These are phyloP conservation scores for Galagoides demidoff DNA, from an alignment of 2,797 vertebrate genomes.

Conservation along the genomic window DNA sequence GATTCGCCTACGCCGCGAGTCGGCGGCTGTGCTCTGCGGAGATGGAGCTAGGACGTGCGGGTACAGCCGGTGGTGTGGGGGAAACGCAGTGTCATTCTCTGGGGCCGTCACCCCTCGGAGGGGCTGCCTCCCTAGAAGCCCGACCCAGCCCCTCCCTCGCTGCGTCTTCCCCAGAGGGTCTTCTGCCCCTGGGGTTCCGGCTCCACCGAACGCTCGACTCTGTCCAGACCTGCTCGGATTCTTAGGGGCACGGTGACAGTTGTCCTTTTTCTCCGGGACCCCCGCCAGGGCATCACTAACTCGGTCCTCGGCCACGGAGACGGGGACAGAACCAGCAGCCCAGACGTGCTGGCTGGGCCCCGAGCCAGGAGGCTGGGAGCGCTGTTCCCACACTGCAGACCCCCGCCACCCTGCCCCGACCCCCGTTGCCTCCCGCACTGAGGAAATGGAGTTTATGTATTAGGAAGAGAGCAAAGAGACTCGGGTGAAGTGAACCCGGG, in stretches of 20 bases:
- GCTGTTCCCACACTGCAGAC: background rate
- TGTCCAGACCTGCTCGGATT: background rate
- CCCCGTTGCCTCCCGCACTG: background rate
- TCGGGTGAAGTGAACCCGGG: background rate
- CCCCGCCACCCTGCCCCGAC: no score
- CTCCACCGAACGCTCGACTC: background rate
- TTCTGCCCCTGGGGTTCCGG: background rate
- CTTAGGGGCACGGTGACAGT: background rate
- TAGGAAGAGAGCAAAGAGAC: slow-evolving; percentile 16
- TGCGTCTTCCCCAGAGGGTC: background rate
- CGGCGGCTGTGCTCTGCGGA: background rate
- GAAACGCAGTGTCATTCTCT: slow-evolving; percentile 77
- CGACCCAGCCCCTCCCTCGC: background rate
- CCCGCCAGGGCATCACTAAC: background rate
- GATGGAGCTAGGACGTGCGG: background rate
- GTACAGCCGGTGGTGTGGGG: background rate
- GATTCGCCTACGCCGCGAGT: background rate
- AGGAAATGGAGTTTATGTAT: slow-evolving; percentile 5
- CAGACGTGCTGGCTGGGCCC: background rate
- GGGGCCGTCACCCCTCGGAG: background rate
- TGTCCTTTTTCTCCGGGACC: background rate
- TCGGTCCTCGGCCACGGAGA: background rate
- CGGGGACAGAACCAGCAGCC: background rate
- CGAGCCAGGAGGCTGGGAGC: background rate
- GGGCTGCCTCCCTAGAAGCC: background rate